Percentiles rank a stretch among this genome's conserved stretches.
These are phyloP conservation scores for Fringilla coelebs DNA, from an alignment of 2,797 vertebrate species.

Conservation along the genomic window DNA sequence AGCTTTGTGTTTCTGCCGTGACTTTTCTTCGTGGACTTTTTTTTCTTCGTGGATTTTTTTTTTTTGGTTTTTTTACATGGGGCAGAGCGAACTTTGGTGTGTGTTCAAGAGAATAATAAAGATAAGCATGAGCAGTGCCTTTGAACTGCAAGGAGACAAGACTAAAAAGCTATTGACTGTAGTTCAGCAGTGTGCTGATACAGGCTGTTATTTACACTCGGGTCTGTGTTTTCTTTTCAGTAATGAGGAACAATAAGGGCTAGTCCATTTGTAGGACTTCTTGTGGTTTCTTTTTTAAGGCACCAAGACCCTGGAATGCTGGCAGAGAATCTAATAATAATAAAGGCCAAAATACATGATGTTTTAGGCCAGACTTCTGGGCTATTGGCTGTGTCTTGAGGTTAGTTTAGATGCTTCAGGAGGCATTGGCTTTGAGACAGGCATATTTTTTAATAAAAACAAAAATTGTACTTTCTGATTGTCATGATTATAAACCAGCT, in stretches of 20 bases:
- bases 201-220: neutral
- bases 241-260: neutral
- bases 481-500: neutral
- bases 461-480: neutral
- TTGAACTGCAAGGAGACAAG: neutral
- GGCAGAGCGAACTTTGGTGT: neutral
- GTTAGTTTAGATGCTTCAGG: neutral
- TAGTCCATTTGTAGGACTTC: neutral
- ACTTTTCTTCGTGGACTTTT: neutral
- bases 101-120: neutral
- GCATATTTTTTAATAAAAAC: neutral
- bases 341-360: neutral
- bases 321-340: neutral
- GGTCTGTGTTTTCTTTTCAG: neutral
- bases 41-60: too few relatives aligned
- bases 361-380: neutral
- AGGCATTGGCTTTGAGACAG: neutral
- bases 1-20: neutral
- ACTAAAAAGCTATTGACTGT: neutral
- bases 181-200: neutral
- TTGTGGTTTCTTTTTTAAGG: neutral
- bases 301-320: neutral
- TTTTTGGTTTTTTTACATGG: neutral
- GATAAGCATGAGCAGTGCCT: conserved; percentile 23
- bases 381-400: neutral